A percentile compares a stretch with the other conserved stretches of the same genome.
phyloP scores from a whole-genome alignment of 2,113 vertebrate species.

The Lagopus muta region DNA sequence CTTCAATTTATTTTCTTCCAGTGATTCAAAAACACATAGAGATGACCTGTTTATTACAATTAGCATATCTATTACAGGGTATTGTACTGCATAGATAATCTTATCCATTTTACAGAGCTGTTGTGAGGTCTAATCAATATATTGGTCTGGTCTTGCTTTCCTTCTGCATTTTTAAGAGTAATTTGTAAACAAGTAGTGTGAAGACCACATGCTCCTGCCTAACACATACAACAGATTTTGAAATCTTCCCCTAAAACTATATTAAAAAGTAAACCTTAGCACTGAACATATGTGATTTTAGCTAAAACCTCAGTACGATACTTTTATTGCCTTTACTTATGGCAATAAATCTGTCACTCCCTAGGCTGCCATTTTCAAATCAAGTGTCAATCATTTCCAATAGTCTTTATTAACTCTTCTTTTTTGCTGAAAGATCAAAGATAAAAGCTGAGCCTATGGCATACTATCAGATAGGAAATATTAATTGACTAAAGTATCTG shows the following conservation, averaged over 20 bases:
- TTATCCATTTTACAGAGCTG: not conserved
- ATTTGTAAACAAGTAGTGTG: not conserved
- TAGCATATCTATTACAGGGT: not conserved
- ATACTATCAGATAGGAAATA: constrained; percentile 77
- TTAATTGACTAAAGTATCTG: constrained; percentile 75
- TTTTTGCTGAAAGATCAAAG: constrained; percentile 50
- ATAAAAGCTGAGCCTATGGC: constrained; percentile 60
- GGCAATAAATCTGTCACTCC: not conserved
- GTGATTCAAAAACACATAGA: not conserved
- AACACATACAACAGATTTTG: not conserved
- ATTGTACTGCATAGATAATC: not conserved
- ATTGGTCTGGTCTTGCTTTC: not conserved
- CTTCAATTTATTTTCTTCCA: not conserved
- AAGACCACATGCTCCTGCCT: not conserved
- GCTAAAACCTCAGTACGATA: not conserved
- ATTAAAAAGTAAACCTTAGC: not conserved
- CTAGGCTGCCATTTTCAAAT: constrained; percentile 22
- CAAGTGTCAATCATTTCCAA: constrained; percentile 15
- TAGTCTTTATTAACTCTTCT: constrained; percentile 53
- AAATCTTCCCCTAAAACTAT: not conserved
- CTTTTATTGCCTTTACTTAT: not conserved
- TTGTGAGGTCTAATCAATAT: not conserved
- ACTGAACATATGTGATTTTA: not conserved
- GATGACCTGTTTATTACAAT: not conserved
- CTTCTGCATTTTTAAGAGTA: not conserved